phyloP scores from a whole-genome alignment of 2,797 vertebrate species.

The Morus bassanus region DNA sequence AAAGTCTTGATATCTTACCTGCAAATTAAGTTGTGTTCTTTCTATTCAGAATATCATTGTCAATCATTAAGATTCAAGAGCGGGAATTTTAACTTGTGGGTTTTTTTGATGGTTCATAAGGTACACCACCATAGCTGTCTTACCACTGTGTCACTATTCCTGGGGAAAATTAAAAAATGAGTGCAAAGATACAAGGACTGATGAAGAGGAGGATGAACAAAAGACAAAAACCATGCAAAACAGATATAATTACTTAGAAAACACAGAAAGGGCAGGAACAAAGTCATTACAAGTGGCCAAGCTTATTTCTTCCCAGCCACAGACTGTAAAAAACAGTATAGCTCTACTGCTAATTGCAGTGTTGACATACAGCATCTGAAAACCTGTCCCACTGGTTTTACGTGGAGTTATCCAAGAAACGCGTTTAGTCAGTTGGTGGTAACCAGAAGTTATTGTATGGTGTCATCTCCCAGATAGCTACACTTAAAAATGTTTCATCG shows the following conservation, averaged over 20 bases:
- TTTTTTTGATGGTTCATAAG: not conserved
- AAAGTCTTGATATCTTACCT: not conserved
- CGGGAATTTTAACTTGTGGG: not conserved
- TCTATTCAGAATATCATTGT: not conserved
- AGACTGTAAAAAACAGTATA: not conserved
- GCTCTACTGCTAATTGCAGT: not conserved
- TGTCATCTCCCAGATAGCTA: not conserved
- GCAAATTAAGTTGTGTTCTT: slow-evolving; percentile 19
- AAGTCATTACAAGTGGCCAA: not conserved
- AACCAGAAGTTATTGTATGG: not conserved
- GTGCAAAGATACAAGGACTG: not conserved
- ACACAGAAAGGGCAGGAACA: not conserved
- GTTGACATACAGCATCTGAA: not conserved
- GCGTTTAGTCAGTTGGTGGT: not conserved
- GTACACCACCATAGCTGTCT: not conserved
- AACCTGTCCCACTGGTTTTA: not conserved
- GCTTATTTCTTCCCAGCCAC: not conserved
- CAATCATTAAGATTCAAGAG: not conserved
- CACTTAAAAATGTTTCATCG: not conserved
- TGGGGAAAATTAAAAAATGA: not conserved
- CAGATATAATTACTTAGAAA: not conserved
- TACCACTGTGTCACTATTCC: not conserved
- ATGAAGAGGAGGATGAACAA: not conserved
- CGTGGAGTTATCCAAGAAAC: not conserved
- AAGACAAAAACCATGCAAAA: not conserved